Conservation (phyloP, 2,888 invertebrate genomes). For the Plebejus anna region DNA sequence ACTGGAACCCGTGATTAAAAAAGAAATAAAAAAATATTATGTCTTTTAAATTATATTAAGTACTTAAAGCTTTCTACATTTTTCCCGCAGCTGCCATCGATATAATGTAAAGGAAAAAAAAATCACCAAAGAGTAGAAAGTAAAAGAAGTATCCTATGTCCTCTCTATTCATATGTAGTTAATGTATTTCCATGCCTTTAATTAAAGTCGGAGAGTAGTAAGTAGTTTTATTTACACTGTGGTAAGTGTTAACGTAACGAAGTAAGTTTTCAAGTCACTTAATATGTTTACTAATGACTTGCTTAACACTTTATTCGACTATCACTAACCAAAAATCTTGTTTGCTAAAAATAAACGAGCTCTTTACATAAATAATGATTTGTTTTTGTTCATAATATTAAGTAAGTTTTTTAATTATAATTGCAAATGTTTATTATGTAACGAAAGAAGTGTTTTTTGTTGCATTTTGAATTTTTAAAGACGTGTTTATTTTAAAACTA, state of each 20-base stretch:
- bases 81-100: neutral
- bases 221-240: too few relatives aligned
- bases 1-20: too few relatives aligned
- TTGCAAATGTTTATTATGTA: neutral
- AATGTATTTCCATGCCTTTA: neutral
- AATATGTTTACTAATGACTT: neutral
- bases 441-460: neutral
- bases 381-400: neutral
- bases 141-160: too few relatives aligned
- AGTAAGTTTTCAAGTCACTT: neutral
- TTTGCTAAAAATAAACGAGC: slow-evolving; percentile 3
- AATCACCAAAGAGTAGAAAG: too few relatives aligned
- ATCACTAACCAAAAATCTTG: neutral
- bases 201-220: neutral
- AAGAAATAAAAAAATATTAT: too few relatives aligned
- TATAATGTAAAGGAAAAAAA: too few relatives aligned
- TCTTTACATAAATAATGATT: neutral
- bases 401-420: neutral
- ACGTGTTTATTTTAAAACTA: neutral
- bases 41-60: too few relatives aligned
- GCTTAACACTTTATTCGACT: neutral
- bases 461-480: neutral
- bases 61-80: too few relatives aligned
- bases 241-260: too few relatives aligned
- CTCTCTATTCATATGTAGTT: neutral